Conservation (phyloP, 2,888 invertebrate species). For the Pomacea canaliculata region DNA sequence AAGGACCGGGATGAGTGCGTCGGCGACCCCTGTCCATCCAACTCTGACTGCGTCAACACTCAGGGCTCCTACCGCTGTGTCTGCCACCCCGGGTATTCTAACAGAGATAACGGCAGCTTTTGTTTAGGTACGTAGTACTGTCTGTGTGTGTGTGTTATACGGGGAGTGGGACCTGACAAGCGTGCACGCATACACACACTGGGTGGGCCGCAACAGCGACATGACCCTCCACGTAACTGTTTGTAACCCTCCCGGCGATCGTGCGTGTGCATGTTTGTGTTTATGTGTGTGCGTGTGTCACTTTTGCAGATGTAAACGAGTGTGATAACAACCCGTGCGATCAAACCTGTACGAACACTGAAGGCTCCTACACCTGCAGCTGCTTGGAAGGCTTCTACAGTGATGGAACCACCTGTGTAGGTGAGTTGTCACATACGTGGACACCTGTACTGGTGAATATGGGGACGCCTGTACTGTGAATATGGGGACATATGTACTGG, state of each 20-base stretch:
- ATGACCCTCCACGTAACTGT: no score
- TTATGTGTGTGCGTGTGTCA: not conserved
- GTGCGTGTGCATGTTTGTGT: no score
- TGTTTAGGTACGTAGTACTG: constrained; percentile 10
- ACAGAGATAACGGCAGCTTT: not conserved
- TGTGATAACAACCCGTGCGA: not conserved
- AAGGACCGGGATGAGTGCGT: constrained; percentile 15
- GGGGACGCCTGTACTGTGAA: no score
- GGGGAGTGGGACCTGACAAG: no score
- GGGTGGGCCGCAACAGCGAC: no score
- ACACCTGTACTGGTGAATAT: no score
- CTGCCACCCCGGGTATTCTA: constrained; percentile 27
- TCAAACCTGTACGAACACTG: not conserved
- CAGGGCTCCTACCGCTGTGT: constrained; percentile 18
- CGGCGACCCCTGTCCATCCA: not conserved
- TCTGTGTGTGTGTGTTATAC: no score
- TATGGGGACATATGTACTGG: no score
- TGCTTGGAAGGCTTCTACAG: not conserved
- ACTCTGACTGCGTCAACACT: constrained; percentile 2
- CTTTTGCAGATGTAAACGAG: not conserved
- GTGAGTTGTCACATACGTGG: not conserved
- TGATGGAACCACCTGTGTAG: not conserved
- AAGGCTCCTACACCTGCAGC: not conserved
- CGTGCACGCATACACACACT: no score
- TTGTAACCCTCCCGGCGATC: no score